Conservation (phyloP, 2,888 invertebrate species). For the Rhogogaster chlorosoma region DNA sequence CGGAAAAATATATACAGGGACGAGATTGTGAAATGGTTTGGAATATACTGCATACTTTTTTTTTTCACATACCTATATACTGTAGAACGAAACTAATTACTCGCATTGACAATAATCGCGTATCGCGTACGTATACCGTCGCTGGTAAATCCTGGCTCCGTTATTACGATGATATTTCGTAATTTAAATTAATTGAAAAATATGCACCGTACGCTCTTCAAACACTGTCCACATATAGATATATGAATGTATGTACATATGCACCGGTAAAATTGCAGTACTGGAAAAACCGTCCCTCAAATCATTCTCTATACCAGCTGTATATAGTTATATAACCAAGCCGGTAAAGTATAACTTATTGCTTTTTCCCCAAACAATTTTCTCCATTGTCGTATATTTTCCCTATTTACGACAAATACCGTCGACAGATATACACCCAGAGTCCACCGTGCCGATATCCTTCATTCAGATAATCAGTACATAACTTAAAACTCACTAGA, state of each 20-base stretch:
- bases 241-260: too few relatives aligned
- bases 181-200: conserved; percentile 78
- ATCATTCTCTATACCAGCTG: neutral
- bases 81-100: conserved; percentile 35
- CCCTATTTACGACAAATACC: neutral
- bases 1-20: neutral
- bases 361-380: conserved; percentile 72
- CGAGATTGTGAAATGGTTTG: neutral
- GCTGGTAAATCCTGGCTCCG: neutral
- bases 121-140: neutral
- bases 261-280: conserved; percentile 52
- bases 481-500: too few relatives aligned
- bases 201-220: conserved; percentile 74
- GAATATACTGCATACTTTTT: neutral
- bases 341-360: conserved; percentile 72
- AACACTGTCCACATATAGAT: conserved; percentile 62
- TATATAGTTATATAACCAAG: too few relatives aligned
- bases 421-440: neutral
- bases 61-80: neutral
- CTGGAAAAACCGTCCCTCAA: neutral
- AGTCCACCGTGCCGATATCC: neutral
- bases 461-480: neutral
- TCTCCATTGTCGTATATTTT: conserved; percentile 19
- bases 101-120: conserved; percentile 45
- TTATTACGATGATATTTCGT: conserved; percentile 73